Conservation (phyloP, 2,797 vertebrate genomes). For the Menidia menidia region DNA sequence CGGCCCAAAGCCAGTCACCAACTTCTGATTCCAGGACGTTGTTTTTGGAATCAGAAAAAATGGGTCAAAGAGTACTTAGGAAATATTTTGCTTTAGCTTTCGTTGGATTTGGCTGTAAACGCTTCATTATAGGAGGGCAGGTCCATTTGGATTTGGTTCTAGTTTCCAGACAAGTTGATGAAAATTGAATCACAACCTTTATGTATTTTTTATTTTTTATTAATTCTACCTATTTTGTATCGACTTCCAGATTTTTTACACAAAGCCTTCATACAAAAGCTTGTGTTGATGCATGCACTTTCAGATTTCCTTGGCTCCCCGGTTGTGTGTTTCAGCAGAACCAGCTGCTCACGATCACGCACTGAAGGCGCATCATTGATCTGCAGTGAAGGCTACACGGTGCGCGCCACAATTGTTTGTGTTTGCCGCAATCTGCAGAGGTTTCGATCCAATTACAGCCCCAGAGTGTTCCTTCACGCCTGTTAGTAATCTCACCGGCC, state of each 20-base stretch:
- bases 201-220: no score
- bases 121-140: no score
- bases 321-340: not conserved
- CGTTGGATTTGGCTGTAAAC: conserved; percentile 15
- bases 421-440: conserved; percentile 30
- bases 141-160: no score
- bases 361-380: not conserved
- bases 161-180: no score
- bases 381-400: not conserved
- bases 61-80: conserved; percentile 45
- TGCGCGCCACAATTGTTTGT: conserved; percentile 31
- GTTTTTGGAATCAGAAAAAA: conserved; percentile 34
- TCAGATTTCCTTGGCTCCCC: not conserved
- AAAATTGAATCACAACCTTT: no score
- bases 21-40: conserved; percentile 11
- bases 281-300: not conserved
- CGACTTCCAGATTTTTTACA: no score
- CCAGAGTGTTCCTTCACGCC: conserved; percentile 22
- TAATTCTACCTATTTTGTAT: no score
- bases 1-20: conserved; percentile 21
- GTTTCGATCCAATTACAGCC: conserved; percentile 44
- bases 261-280: no score
- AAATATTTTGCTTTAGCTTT: conserved; percentile 20
- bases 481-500: conserved; percentile 12
- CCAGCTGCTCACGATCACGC: not conserved